Conservation (phyloP, 2,113 vertebrate genomes). For the Ailuropoda melanoleuca region DNA sequence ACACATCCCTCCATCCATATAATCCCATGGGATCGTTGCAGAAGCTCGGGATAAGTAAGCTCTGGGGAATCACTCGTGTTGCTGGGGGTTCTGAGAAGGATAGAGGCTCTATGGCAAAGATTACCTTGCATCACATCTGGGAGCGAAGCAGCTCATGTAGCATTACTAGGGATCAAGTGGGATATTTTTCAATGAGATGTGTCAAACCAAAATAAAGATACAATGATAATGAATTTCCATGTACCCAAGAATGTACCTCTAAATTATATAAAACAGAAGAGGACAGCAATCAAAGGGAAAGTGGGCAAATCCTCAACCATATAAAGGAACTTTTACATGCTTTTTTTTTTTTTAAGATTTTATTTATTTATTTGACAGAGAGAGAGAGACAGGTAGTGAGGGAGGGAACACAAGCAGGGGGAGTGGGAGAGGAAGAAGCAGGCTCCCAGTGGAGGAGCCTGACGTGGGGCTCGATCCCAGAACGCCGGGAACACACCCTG, state of each 20-base stretch:
- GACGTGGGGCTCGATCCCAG: too few relatives aligned
- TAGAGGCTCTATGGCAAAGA: background rate
- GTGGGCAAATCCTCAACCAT: background rate
- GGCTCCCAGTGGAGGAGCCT: too few relatives aligned
- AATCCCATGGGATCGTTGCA: background rate
- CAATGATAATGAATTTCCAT: background rate
- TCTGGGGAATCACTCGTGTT: background rate
- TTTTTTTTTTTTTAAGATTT: too few relatives aligned
- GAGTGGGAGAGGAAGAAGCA: too few relatives aligned
- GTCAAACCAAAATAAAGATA: background rate
- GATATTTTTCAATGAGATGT: background rate
- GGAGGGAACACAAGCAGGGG: too few relatives aligned
- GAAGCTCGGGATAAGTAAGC: background rate
- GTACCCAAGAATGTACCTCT: background rate
- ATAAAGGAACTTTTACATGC: background rate
- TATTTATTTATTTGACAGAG: too few relatives aligned
- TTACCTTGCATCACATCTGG: background rate
- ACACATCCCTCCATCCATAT: background rate
- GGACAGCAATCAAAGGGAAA: background rate
- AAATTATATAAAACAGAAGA: background rate
- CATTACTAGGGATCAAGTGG: background rate
- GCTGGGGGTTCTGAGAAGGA: background rate
- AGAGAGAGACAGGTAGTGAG: too few relatives aligned
- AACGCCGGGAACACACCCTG: too few relatives aligned
- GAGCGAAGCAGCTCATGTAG: background rate